Evolutionary conservation across 2,113 vertebrate species (phyloP).

Genomic region (Semnopithecus entellus): DNA sequence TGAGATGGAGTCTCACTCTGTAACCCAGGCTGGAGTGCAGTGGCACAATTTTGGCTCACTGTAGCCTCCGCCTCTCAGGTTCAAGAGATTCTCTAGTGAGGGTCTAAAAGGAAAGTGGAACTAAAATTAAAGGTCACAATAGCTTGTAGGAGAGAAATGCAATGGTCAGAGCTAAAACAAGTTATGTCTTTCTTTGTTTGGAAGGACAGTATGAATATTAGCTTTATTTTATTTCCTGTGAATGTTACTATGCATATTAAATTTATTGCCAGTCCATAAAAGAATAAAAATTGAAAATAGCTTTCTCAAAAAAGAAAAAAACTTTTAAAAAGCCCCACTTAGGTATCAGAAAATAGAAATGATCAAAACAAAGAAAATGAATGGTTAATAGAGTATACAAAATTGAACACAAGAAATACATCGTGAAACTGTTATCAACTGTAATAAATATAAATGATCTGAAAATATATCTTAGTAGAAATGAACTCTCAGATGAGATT

Average conservation of each 20-base stretch:
- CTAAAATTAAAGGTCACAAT: no score
- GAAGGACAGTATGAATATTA: not conserved
- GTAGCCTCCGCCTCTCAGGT: no score
- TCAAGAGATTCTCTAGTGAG: not conserved
- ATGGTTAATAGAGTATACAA: not conserved
- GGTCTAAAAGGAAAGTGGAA: not conserved
- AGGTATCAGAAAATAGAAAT: not conserved
- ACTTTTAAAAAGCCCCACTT: not conserved
- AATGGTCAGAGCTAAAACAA: not conserved
- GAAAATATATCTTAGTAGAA: not conserved
- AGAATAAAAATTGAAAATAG: not conserved
- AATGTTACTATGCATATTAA: fast-evolving
- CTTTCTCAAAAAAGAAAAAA: not conserved
- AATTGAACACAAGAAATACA: not conserved
- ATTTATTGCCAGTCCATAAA: not conserved
- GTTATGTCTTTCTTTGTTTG: not conserved
- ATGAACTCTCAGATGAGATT: not conserved
- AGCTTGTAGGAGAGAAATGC: not conserved
- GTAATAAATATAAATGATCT: fast-evolving
- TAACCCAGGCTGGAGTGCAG: no score
- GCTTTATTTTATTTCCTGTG: not conserved
- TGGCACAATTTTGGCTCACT: no score
- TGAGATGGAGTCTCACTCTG: no score
- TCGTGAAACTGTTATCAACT: not conserved
- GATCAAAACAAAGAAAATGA: not conserved